Percentiles rank a stretch among this genome's conserved stretches.
Evolutionary conservation across 2,797 vertebrate genomes (phyloP).

Genomic region (Geotrypetes seraphini): DNA sequence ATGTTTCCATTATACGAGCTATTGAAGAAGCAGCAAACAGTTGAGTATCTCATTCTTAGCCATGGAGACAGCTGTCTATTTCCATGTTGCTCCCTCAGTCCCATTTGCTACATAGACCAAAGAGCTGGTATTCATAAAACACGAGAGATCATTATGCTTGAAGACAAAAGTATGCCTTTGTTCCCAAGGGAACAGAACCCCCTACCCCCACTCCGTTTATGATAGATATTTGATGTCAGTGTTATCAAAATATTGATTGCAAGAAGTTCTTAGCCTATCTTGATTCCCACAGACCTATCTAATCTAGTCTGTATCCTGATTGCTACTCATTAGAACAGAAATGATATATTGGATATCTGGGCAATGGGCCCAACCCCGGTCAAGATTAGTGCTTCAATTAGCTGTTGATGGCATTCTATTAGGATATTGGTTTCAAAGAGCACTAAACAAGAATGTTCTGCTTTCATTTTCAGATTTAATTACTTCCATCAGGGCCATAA

Average conservation of each 20-base stretch:
- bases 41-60: slow-evolving; percentile 8
- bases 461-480: slow-evolving; percentile 58
- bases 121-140: slow-evolving; percentile 4
- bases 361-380: slow-evolving; percentile 43
- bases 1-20: neutral
- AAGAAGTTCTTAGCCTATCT: slow-evolving; percentile 10
- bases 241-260: slow-evolving; percentile 35
- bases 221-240: slow-evolving; percentile 18
- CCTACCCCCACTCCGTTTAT: no score
- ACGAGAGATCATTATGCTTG: slow-evolving; percentile 10
- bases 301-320: slow-evolving; percentile 19
- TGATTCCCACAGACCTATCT: slow-evolving; percentile 7
- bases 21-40: slow-evolving; percentile 5
- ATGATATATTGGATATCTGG: slow-evolving; percentile 48
- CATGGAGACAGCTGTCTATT: neutral
- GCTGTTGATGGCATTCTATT: slow-evolving; percentile 50
- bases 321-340: slow-evolving; percentile 42
- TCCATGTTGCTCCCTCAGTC: neutral
- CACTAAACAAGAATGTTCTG: slow-evolving; percentile 54
- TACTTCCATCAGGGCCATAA: slow-evolving; percentile 57
- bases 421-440: slow-evolving; percentile 53
- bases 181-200: slow-evolving; percentile 11
- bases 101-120: neutral
- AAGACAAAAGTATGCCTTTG: slow-evolving; percentile 8
- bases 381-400: slow-evolving; percentile 52